These are phyloP conservation scores for Hesperia comma DNA, from an alignment of 2,888 invertebrate species.

Conservation along the genomic window DNA sequence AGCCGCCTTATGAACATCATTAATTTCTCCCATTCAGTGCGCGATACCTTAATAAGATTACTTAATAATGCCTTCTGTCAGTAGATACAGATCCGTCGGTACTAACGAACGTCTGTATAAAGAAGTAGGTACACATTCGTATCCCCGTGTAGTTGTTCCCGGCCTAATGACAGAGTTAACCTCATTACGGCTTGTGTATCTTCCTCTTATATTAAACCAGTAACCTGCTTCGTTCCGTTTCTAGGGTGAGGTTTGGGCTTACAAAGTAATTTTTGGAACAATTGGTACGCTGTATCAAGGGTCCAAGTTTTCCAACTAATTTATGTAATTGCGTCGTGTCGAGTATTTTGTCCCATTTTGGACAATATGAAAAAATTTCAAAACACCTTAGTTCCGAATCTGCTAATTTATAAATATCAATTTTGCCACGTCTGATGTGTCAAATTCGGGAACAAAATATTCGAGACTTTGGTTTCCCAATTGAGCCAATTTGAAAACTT, in stretches of 20 bases:
- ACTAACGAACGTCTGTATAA: slow-evolving; percentile 22
- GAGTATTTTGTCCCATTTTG: not conserved
- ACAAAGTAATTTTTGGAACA: too few relatives aligned
- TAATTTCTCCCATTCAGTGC: slow-evolving; percentile 26
- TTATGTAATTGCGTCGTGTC: too few relatives aligned
- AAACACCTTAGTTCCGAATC: too few relatives aligned
- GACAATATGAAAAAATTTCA: too few relatives aligned
- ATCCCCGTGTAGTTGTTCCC: not conserved
- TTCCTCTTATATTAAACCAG: not conserved
- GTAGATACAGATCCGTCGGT: slow-evolving; percentile 27
- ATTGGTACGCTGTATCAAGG: too few relatives aligned
- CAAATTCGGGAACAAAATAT: too few relatives aligned
- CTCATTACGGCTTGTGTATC: not conserved
- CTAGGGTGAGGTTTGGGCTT: not conserved
- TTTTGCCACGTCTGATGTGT: too few relatives aligned
- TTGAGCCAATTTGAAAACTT: too few relatives aligned
- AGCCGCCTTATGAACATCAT: slow-evolving; percentile 15
- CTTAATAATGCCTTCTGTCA: slow-evolving; percentile 32
- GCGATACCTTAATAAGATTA: slow-evolving; percentile 32
- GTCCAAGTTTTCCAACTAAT: too few relatives aligned
- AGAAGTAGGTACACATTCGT: not conserved
- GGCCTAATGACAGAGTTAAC: not conserved
- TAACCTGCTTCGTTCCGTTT: not conserved
- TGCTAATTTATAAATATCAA: too few relatives aligned
- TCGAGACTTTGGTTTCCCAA: too few relatives aligned